Conservation (phyloP, 37 sponge, comb jelly and placozoan genomes). For the Halisarca cf. caerulea region DNA sequence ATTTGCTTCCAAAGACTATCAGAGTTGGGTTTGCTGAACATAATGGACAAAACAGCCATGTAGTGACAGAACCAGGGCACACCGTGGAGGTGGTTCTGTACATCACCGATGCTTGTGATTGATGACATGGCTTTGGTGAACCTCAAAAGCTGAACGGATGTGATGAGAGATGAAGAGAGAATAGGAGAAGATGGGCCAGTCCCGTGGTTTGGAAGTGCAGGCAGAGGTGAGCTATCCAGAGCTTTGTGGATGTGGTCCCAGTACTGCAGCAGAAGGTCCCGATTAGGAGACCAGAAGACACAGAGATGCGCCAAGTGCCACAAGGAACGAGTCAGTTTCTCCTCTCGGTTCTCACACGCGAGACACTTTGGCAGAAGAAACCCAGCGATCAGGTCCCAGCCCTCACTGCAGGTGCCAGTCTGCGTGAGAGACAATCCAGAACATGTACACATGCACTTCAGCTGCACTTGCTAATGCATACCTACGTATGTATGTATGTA, state of each 20-base stretch:
- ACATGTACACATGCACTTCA: no score
- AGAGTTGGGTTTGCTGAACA: not conserved
- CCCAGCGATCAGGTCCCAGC: not conserved
- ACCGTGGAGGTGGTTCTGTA: no score
- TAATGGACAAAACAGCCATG: not conserved
- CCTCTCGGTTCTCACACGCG: not conserved
- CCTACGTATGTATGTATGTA: no score
- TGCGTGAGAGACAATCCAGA: no score
- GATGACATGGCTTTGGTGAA: not conserved
- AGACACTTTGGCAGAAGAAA: not conserved
- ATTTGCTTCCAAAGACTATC: not conserved
- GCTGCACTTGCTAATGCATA: no score
- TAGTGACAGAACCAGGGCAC: not conserved
- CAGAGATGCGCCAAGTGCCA: not conserved
- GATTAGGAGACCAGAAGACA: slow-evolving; percentile 3
- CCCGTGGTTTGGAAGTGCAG: no score
- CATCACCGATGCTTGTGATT: not conserved
- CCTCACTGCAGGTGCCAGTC: slow-evolving; percentile 3
- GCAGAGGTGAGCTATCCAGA: slow-evolving; percentile 10
- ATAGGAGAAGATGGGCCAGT: no score
- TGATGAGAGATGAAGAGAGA: not conserved
- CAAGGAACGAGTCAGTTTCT: not conserved
- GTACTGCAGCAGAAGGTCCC: not conserved
- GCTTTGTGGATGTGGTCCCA: slow-evolving; percentile 40
- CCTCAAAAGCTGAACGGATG: not conserved